Conservation (phyloP, 2,888 invertebrate species). For the Philaethria dido region DNA sequence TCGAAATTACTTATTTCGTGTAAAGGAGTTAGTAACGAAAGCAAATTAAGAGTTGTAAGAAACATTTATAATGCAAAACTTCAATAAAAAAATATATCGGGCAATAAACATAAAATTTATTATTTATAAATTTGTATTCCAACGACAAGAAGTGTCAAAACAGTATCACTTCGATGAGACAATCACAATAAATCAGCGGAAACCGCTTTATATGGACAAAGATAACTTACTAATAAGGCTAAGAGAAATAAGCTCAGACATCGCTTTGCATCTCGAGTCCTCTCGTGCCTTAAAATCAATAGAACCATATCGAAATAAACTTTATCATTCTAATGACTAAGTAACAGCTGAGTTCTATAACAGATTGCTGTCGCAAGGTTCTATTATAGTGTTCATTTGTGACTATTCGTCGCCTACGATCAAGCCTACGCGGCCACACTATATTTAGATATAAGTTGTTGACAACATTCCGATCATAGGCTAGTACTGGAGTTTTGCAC, state of each 20-base stretch:
- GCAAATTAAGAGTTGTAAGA: no score
- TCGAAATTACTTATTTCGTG: no score
- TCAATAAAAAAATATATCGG: background rate
- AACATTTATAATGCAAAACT: background rate
- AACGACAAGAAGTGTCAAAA: constrained; percentile 7
- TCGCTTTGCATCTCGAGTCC: background rate
- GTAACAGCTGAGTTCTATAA: constrained; percentile 17
- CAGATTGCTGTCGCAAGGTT: constrained; percentile 29
- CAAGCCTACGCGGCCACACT: constrained; percentile 48
- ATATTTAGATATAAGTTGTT: constrained; percentile 47
- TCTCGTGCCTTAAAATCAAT: constrained; percentile 11
- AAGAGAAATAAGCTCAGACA: constrained; percentile 2
- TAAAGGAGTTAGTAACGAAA: no score
- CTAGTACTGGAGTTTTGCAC: constrained; percentile 7
- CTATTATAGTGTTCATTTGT: constrained; percentile 24
- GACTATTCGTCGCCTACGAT: constrained; percentile 45
- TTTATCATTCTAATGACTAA: background rate
- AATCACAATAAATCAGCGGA: constrained; percentile 31
- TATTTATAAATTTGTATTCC: background rate
- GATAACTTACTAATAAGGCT: constrained; percentile 32
- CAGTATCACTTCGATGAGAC: constrained; percentile 33
- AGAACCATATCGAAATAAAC: constrained; percentile 25
- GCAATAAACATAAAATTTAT: background rate
- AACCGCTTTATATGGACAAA: constrained; percentile 33
- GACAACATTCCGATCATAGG: constrained; percentile 46